Conservation (phyloP, 2,113 vertebrate species). For the Limanda limanda region DNA sequence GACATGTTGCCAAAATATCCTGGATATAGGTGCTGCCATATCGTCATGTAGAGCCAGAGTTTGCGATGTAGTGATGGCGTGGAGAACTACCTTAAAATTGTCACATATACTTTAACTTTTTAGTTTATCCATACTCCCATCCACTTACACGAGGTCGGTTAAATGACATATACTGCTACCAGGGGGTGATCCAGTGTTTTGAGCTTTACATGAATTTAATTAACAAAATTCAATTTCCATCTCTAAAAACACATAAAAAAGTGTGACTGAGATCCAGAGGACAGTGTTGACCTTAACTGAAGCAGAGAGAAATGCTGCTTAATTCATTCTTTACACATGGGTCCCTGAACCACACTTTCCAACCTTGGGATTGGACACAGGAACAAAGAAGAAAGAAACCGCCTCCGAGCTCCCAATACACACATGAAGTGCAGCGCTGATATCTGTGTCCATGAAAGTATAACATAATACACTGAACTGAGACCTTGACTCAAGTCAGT, state of each 20-base stretch:
- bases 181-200: not conserved
- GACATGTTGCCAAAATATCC: too few relatives aligned
- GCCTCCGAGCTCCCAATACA: slow-evolving; percentile 4
- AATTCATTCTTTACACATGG: slow-evolving; percentile 63
- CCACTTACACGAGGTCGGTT: too few relatives aligned
- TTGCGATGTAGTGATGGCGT: too few relatives aligned
- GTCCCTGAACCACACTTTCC: slow-evolving; percentile 41
- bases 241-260: slow-evolving; percentile 19
- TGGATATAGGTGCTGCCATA: too few relatives aligned
- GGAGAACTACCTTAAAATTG: too few relatives aligned
- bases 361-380: slow-evolving; percentile 69
- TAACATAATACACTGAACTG: slow-evolving; percentile 43
- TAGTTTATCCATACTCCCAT: too few relatives aligned
- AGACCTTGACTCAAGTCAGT: slow-evolving; percentile 60
- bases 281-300: slow-evolving; percentile 56
- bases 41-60: too few relatives aligned
- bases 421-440: slow-evolving; percentile 7
- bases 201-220: slow-evolving; percentile 14
- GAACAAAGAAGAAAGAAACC: slow-evolving; percentile 30
- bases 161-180: too few relatives aligned
- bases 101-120: too few relatives aligned
- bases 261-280: slow-evolving; percentile 50
- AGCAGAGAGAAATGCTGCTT: slow-evolving; percentile 50
- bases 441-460: slow-evolving; percentile 47
- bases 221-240: slow-evolving; percentile 45